Conservation (phyloP, 1,140 invertebrate species). For the Papilio polyxenes region DNA sequence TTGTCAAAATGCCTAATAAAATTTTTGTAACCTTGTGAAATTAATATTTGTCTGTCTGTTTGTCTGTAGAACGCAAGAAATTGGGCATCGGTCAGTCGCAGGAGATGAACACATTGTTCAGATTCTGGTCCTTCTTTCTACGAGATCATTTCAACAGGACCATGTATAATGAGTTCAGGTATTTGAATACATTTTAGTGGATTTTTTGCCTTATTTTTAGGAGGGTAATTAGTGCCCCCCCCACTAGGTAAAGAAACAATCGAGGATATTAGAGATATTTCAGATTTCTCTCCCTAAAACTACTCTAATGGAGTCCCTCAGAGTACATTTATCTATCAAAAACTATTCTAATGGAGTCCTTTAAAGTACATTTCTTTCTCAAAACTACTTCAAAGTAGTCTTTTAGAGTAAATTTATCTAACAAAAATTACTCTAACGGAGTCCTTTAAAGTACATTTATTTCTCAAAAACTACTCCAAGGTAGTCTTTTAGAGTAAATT, state of each 20-base stretch:
- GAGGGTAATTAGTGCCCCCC: too few relatives aligned
- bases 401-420: conserved; percentile 4
- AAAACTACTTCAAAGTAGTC: background rate
- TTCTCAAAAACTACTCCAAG: background rate
- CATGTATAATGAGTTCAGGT: conserved; percentile 98
- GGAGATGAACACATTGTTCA: conserved; percentile 98
- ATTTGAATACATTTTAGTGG: background rate
- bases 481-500: background rate
- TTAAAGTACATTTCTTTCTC: background rate
- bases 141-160: conserved; percentile 98
- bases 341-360: background rate
- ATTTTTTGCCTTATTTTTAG: background rate
- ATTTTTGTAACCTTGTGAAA: background rate
- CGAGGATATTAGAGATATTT: too few relatives aligned
- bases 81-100: conserved; percentile 95
- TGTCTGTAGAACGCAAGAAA: conserved; percentile 89
- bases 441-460: too few relatives aligned
- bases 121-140: conserved; percentile 99
- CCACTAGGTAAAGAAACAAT: too few relatives aligned
- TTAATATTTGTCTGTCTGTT: conserved; percentile 12
- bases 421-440: too few relatives aligned
- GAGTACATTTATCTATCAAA: background rate
- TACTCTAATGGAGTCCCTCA: too few relatives aligned
- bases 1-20: too few relatives aligned
- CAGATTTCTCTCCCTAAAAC: too few relatives aligned